Base-by-base conservation (phyloP, 2,113 vertebrate genomes). In the Piaya cayana region DNA sequence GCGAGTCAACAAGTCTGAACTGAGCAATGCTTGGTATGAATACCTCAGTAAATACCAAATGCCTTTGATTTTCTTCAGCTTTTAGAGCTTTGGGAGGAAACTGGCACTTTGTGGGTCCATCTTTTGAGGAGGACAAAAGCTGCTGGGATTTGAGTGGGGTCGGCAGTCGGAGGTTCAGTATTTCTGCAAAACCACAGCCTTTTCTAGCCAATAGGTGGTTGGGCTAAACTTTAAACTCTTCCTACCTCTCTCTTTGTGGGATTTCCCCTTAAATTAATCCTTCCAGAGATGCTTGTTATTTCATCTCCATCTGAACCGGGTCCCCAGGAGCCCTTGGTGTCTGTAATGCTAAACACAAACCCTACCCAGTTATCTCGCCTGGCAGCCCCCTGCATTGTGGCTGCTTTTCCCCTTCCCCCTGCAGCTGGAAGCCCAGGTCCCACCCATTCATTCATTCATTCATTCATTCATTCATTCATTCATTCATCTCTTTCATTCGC, bases 401-500 rank as follows among this genome's bases (percentile, higher is more conserved):
- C 47, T 34, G 58, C 22, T 25, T 69, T 82, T 15, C 58, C 84
- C n/a, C 42, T 76, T 77, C 63, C 70, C 82, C 67, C 63, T 92
- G 88, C 93, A 90, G 96, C 90, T 93, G 95, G 82, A 49, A 95
- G 62, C 74, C 15, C 88, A 76, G 75, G 88, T 93, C 90, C 70
- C 27, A 23, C 55, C 85, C 90, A 60, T 91, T 68, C 93, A 74
- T 56, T 81, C 65, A 63, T 92, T 49, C 21, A 49, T 49, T 45
- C 90, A 60, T 39, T n/a, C n/a, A n/a, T n/a, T n/a, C n/a, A n/a
- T n/a, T n/a, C 90, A 60, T 91, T 68, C 93, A 74, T 56, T 81
- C 65, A 63, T 91, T 49, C 47, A 22, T 49, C 22, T 50, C 47
- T 49, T 49, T 49, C 26, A 0, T 92, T 92, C 15, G 0, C 50